phyloP scores from a whole-genome alignment of 1,140 invertebrate species.

The Dinothrombium tinctorium region DNA sequence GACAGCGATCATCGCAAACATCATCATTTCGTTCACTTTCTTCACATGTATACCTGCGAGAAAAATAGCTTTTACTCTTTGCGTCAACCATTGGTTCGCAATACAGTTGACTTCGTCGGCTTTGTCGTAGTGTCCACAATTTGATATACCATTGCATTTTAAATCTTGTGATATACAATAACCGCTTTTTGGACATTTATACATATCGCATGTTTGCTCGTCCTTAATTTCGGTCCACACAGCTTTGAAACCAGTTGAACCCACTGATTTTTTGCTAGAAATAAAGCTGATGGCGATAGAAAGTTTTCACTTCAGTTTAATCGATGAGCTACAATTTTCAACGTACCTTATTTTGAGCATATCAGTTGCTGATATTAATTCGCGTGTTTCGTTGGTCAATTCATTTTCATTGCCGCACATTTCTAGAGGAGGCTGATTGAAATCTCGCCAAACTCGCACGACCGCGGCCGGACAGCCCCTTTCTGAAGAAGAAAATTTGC shows the following conservation, averaged over 20 bases:
- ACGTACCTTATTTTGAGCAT: constrained; percentile 49
- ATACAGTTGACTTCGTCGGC: constrained; percentile 57
- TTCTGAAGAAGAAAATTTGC: constrained; percentile 25
- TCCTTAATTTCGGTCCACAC: constrained; percentile 52
- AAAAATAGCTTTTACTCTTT: not conserved
- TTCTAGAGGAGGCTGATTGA: constrained; percentile 45
- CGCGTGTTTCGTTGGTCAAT: constrained; percentile 41
- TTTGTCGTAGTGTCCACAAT: constrained; percentile 49
- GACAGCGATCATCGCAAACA: constrained; percentile 1
- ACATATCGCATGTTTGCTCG: constrained; percentile 27
- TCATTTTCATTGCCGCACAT: constrained; percentile 52
- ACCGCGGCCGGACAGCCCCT: constrained; percentile 71
- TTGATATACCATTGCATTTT: constrained; percentile 46
- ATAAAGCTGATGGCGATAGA: constrained; percentile 38
- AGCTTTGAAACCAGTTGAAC: constrained; percentile 53
- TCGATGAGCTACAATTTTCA: not conserved
- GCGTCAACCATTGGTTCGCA: constrained; percentile 20
- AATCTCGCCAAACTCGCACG: constrained; percentile 56
- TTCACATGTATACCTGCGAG: not conserved
- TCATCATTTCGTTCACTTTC: constrained; percentile 1
- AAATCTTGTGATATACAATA: constrained; percentile 55
- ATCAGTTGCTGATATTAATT: constrained; percentile 49
- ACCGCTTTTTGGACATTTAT: constrained; percentile 36
- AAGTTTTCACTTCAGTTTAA: not conserved
- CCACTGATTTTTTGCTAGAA: constrained; percentile 55